phyloP scores from a whole-genome alignment of 2,797 vertebrate species.

The Craterocephalus amniculus region DNA sequence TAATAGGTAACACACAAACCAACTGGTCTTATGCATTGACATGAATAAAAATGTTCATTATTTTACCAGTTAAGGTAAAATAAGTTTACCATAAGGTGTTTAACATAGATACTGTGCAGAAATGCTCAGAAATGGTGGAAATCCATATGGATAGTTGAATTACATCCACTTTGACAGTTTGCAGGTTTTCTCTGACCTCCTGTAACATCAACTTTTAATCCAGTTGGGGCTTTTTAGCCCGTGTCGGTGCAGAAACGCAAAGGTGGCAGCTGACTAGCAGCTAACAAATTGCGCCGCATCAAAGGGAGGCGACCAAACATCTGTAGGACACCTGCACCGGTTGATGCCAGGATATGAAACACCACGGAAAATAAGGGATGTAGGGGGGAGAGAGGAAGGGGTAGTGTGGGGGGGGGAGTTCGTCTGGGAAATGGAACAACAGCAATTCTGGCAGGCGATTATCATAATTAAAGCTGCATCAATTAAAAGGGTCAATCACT shows the following conservation, averaged over 20 bases:
- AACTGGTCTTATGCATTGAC: too few species aligned
- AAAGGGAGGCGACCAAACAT: conserved; percentile 81
- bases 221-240: conserved; percentile 14
- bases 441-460: conserved; percentile 88
- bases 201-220: neutral
- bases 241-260: conserved; percentile 42
- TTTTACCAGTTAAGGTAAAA: neutral
- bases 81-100: neutral
- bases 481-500: conserved; percentile 90
- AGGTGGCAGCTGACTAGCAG: conserved; percentile 71
- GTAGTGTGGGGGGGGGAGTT: too few species aligned
- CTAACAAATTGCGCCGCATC: conserved; percentile 80
- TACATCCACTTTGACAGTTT: neutral
- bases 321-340: conserved; percentile 91
- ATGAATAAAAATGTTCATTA: neutral
- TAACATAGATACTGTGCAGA: neutral
- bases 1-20: too few species aligned
- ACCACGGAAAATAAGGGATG: conserved; percentile 26
- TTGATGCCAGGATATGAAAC: conserved; percentile 82
- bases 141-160: neutral
- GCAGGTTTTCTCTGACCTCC: conserved; percentile 18
- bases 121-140: neutral
- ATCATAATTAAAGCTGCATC: conserved; percentile 97
- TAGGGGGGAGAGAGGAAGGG: neutral
- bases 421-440: conserved; percentile 51